These are phyloP conservation scores for Cricetomys ansorgei DNA, from an alignment of 2,113 vertebrate genomes.

Conservation along the genomic window DNA sequence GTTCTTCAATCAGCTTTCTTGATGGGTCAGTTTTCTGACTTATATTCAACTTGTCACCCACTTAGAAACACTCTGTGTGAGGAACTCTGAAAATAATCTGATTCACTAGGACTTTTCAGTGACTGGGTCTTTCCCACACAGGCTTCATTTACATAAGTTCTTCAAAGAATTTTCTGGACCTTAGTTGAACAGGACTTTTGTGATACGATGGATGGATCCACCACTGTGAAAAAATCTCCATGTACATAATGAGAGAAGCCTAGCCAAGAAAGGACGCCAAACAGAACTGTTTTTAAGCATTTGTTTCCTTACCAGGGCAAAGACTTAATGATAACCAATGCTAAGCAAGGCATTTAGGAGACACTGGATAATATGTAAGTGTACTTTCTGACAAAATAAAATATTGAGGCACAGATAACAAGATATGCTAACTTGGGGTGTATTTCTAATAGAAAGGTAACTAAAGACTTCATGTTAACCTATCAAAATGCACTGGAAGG, in stretches of 20 bases:
- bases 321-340: background rate
- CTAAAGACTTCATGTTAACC: background rate
- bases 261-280: background rate
- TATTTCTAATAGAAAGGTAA: constrained; percentile 46
- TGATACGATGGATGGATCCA: background rate
- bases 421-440: background rate
- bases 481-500: background rate
- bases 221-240: background rate
- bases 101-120: background rate
- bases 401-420: background rate
- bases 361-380: background rate
- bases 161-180: background rate
- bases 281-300: background rate
- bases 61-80: constrained; percentile 12
- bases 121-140: background rate
- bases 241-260: background rate
- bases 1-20: background rate
- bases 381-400: constrained; percentile 19
- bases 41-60: constrained; percentile 26
- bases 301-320: background rate
- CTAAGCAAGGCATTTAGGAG: constrained; percentile 19
- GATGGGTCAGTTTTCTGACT: constrained; percentile 36
- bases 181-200: background rate
- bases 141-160: background rate
- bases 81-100: background rate